Conservation (phyloP, 1,140 invertebrate genomes). For the Colletes latitarsis region DNA sequence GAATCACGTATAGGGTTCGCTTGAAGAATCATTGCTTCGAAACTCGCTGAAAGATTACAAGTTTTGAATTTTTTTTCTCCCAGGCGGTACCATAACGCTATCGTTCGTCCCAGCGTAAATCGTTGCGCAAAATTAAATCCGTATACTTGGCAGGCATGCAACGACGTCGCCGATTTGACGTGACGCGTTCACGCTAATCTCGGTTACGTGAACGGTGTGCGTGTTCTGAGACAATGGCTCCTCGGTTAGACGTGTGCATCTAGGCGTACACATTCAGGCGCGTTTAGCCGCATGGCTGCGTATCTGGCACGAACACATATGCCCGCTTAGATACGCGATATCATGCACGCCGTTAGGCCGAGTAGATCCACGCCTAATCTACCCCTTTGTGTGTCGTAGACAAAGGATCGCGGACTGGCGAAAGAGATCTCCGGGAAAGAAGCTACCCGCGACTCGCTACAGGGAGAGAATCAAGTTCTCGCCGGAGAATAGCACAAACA, state of each 20-base stretch:
- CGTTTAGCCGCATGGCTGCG: conserved; percentile 25
- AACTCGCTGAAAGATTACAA: too few species aligned
- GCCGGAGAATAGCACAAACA: background rate
- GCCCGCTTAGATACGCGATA: conserved; percentile 33
- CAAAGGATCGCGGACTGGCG: conserved; percentile 10
- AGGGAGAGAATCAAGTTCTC: background rate
- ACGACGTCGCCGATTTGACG: background rate
- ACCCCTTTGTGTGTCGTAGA: conserved; percentile 45
- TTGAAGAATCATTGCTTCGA: too few species aligned
- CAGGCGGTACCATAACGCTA: too few species aligned
- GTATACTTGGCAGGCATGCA: background rate
- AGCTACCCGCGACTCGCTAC: background rate
- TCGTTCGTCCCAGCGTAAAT: background rate
- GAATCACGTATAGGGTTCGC: too few species aligned
- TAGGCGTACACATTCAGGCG: conserved; percentile 24
- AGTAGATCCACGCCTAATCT: conserved; percentile 42
- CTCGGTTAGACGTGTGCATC: conserved; percentile 37
- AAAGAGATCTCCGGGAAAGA: conserved; percentile 25
- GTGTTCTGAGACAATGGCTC: conserved; percentile 50
- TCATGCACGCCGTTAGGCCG: conserved; percentile 29
- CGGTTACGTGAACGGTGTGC: conserved; percentile 16
- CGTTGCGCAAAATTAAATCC: background rate
- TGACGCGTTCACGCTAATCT: conserved; percentile 28
- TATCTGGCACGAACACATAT: conserved; percentile 4
- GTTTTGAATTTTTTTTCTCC: too few species aligned